Evolutionary conservation across 2,888 invertebrate species (phyloP), one percentile per base, ranked within the genome.

Genomic region (Drosophila mettleri): DNA sequence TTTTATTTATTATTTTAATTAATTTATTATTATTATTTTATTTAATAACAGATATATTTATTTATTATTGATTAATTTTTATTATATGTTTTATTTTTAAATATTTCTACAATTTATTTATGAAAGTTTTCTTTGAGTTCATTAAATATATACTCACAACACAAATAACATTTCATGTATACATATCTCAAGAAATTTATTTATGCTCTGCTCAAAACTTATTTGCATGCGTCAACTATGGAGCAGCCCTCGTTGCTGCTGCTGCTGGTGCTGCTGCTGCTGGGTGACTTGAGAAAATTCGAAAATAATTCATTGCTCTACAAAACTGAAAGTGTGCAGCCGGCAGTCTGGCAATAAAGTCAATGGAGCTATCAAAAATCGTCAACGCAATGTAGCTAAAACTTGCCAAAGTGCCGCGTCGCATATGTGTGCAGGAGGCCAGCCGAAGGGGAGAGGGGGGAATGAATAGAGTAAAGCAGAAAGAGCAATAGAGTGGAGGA

Each of bases 361-460:
- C 86, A 88, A 83, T 86, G 88, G 88, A 88, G 88, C 88, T 80
- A 83, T 83, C 83, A 83, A 88, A 86, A 84, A 84, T 78, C 84
- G 78, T 86, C 81, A 78, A 75, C 78, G 84, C 81, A 82, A 69
- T 84, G 87, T 68, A 86, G 85, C 81, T 72, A 74, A 71, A 84
- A 82, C 81, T 78, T 80, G 75, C 85, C 72, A 78, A 74, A 74
- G 78, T 77, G 84, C 61, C 74, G 69, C 62, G 51, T 12, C 69
- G 67, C 82, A 81, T 69, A 74, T 60, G 76, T 69, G 64, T 14
- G 34, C 9, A n/a, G 20, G 20, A 10, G 45, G 22, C 36, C 12
- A 8, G 2, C 16, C 12, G 12, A 22, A 24, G 0, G 3, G 1
- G 9, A 16, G 9, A 16, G 9, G 12, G 8, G 43, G 2, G 16